Percentiles rank a stretch among this genome's conserved stretches.
Conservation (phyloP, 2,888 invertebrate species). For the Diaprepes abbreviatus region DNA sequence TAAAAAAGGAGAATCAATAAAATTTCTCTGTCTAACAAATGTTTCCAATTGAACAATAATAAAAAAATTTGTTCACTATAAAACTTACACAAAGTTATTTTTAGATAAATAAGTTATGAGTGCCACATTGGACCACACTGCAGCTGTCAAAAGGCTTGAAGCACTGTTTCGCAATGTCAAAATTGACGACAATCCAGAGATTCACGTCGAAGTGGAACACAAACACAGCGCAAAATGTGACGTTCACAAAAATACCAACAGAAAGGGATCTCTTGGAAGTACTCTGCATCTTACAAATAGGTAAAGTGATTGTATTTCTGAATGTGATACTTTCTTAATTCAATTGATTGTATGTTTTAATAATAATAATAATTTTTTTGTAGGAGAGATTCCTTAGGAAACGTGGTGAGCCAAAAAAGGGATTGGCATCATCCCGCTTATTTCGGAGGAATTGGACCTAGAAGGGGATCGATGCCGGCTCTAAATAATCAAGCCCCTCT, state of each 20-base stretch:
- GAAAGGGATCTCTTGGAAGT: conserved; percentile 73
- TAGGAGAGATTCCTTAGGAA: conserved; percentile 72
- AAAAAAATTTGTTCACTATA: too few species aligned
- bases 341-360: too few species aligned
- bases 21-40: too few species aligned
- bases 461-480: conserved; percentile 68
- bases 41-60: too few species aligned
- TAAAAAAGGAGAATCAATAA: too few species aligned
- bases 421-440: conserved; percentile 55
- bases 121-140: conserved; percentile 74
- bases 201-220: conserved; percentile 65
- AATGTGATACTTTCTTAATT: not conserved
- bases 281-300: conserved; percentile 66
- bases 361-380: not conserved
- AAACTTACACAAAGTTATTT: too few species aligned
- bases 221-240: conserved; percentile 78
- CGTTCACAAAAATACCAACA: conserved; percentile 71
- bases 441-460: conserved; percentile 66
- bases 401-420: conserved; percentile 58
- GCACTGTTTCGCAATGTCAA: conserved; percentile 79
- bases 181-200: conserved; percentile 67
- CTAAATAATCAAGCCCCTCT: conserved; percentile 58
- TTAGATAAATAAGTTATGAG: conserved; percentile 58
- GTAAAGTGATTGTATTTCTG: too few species aligned
- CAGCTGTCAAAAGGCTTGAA: conserved; percentile 80